Evolutionary conservation across 2,888 invertebrate species (phyloP).

Genomic region (Chrysolina haemoptera): DNA sequence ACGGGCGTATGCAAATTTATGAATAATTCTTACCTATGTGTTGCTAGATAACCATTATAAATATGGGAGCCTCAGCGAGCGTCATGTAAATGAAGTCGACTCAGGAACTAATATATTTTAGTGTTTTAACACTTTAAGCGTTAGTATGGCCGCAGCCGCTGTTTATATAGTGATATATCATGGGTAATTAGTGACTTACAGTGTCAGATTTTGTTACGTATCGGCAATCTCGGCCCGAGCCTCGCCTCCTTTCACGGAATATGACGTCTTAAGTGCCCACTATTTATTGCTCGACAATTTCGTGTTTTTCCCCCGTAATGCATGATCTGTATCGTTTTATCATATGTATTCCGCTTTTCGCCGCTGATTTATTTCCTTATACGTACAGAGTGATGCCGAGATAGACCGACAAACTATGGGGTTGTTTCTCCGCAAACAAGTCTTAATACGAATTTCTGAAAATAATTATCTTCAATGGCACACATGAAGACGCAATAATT

Average conservation of each 20-base stretch:
- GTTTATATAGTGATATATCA: conserved; percentile 69
- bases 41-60: conserved; percentile 67
- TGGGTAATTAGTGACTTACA: conserved; percentile 68
- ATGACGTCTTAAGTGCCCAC: conserved; percentile 66
- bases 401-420: no score
- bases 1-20: conserved; percentile 65
- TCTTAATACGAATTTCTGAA: no score
- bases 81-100: conserved; percentile 65
- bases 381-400: not conserved
- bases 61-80: conserved; percentile 62
- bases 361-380: conserved; percentile 60
- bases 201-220: conserved; percentile 67
- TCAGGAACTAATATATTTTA: conserved; percentile 69
- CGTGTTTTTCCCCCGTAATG: conserved; percentile 61
- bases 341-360: conserved; percentile 60
- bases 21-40: conserved; percentile 67
- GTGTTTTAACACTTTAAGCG: conserved; percentile 69
- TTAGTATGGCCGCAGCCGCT: conserved; percentile 66
- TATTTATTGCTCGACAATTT: conserved; percentile 65
- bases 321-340: conserved; percentile 65
- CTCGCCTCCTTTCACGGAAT: conserved; percentile 63
- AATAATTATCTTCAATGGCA: no score
- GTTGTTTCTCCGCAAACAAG: no score
- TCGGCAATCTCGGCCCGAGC: conserved; percentile 63
- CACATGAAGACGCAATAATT: no score